A percentile compares a stretch with the other conserved stretches of the same genome.
phyloP scores from a whole-genome alignment of 1,140 invertebrate genomes.

The Pararge aegeria region DNA sequence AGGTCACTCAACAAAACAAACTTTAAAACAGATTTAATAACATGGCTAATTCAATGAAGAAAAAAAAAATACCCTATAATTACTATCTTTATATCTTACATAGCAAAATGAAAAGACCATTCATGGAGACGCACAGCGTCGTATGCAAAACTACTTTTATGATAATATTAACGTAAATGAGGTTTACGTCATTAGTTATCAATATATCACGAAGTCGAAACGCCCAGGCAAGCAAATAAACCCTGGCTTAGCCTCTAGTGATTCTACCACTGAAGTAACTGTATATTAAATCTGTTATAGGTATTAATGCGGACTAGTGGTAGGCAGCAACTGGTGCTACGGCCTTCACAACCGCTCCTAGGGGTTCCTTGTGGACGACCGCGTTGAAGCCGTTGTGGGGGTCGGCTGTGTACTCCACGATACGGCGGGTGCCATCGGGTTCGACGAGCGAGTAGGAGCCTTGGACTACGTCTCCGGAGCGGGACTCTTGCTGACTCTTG shows the following conservation, averaged over 20 bases:
- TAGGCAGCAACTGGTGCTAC: conserved; percentile 33
- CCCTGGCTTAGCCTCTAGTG: not conserved
- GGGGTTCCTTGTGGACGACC: conserved; percentile 70
- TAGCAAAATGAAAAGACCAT: not conserved
- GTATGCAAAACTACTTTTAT: not conserved
- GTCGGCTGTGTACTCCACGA: conserved; percentile 83
- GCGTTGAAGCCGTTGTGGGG: conserved; percentile 79
- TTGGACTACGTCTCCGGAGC: conserved; percentile 83
- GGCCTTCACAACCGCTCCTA: conserved; percentile 55
- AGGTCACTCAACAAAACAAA: conserved; percentile 26
- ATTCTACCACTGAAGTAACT: conserved; percentile 1
- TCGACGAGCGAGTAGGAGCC: conserved; percentile 83
- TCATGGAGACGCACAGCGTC: not conserved
- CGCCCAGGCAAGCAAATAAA: no score
- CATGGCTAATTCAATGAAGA: not conserved
- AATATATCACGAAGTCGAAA: no score
- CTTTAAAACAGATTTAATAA: not conserved
- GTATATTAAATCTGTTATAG: not conserved
- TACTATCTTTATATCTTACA: not conserved
- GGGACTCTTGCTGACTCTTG: conserved; percentile 75
- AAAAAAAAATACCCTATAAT: no score
- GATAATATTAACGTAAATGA: no score
- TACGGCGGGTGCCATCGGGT: conserved; percentile 83
- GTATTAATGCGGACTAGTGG: conserved; percentile 9
- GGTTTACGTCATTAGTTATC: no score